Evolutionary conservation across 2,113 vertebrate species (phyloP), one percentile per base, ranked within the genome.

Genomic region (Grammomys surdaster): DNA sequence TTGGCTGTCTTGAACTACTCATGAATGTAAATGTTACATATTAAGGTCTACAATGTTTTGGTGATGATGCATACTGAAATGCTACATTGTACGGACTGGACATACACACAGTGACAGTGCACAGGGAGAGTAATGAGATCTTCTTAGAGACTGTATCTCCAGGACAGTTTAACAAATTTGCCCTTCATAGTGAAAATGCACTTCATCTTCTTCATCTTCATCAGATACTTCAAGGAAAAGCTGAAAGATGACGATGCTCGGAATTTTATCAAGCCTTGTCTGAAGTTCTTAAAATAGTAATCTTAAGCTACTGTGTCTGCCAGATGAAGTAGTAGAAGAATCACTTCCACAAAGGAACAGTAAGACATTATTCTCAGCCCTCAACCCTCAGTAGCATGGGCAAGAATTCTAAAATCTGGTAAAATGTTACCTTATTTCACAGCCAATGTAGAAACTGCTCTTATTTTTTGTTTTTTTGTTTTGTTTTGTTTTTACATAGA

Each of bases 61-160:
- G 5, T 82, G 80, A 60, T n/a, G 40, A 7, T n/a, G 58, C 56
- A 60, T 9, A 33, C 77, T 36, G 31, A 10, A 80, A 80, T 20
- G 77, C 17, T 51, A 31, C 36, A 20, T 40, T n/a, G 22, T 40
- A 7, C 43, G 3, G n/a, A 54, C 65, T 24, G 46, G 20, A 2
- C 5, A 36, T 65, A 24, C 6, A n/a, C 3, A 13, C 3, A 46
- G 1, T 63, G 60, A 69, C 9, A 19, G 9, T 26, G 46, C 5
- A 20, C 5, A 48, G 8, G 12, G 63, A 7, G 3, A 40, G 1
- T 13, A 70, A 19, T 36, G 10, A 2, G 0, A 1, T 65, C 16
- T 89, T 77, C 17, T 17, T 40, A 36, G 67, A 60, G 88, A 51
- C n/a, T 12, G 4, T 12, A 8, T 2, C 40, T 51, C 31, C 26